These are phyloP conservation scores for Epinephelus coioides DNA, from an alignment of 2,797 vertebrate species.

Conservation along the genomic window DNA sequence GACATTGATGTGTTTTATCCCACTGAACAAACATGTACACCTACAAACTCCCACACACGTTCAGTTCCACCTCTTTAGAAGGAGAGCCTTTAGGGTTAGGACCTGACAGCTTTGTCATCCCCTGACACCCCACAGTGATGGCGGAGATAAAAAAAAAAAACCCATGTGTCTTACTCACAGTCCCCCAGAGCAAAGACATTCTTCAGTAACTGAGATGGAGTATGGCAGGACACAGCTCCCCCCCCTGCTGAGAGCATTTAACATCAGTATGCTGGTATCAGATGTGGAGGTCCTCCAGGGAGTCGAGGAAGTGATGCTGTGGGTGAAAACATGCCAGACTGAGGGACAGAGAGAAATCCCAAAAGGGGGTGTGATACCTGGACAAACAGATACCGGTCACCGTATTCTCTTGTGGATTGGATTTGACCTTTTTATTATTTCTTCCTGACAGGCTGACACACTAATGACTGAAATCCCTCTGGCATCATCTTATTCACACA, in stretches of 20 bases:
- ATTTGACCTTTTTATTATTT: conserved; percentile 25
- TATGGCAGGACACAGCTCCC: conserved; percentile 35
- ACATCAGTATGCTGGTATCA: conserved; percentile 54
- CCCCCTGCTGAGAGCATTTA: conserved; percentile 48
- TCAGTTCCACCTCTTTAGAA: conserved; percentile 21
- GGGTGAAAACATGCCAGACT: conserved; percentile 43
- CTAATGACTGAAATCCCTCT: conserved; percentile 18
- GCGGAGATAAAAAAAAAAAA: conserved; percentile 55
- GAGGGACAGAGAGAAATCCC: conserved; percentile 24
- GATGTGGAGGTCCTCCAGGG: conserved; percentile 46
- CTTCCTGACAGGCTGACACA: background rate
- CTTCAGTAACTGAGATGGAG: conserved; percentile 41
- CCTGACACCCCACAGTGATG: conserved; percentile 45
- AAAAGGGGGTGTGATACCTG: conserved; percentile 16
- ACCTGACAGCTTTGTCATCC: conserved; percentile 51
- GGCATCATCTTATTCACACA: background rate
- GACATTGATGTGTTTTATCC: conserved; percentile 2
- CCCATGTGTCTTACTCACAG: conserved; percentile 44
- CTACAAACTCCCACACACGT: conserved; percentile 1
- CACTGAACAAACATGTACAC: conserved; percentile 7
- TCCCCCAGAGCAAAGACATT: conserved; percentile 45
- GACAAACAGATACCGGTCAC: conserved; percentile 15
- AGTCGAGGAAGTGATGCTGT: conserved; percentile 31
- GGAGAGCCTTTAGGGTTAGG: conserved; percentile 27
- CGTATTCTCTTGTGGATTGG: conserved; percentile 12